These are phyloP conservation scores for Gisinianus flammeolus DNA, from an alignment of 2,888 invertebrate species.

Conservation along the genomic window DNA sequence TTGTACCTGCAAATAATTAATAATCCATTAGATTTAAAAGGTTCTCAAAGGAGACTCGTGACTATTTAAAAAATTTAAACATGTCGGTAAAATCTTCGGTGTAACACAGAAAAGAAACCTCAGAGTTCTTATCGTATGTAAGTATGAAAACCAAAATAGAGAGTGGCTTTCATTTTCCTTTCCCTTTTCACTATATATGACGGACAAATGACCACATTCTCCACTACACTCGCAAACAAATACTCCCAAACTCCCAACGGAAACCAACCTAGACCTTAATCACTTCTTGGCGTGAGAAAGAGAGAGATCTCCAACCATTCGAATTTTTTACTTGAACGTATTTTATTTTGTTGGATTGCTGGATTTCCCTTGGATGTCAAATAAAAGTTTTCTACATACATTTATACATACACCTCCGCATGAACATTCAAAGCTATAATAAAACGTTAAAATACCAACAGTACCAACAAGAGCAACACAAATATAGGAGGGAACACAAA, in stretches of 20 bases:
- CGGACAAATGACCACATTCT: background rate
- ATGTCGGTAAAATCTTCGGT: too few species aligned
- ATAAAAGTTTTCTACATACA: background rate
- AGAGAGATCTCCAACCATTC: background rate
- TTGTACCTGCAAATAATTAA: too few species aligned
- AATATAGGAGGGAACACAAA: too few species aligned
- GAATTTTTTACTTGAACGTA: background rate
- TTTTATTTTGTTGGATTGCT: background rate
- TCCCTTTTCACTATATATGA: background rate
- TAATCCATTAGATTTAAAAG: too few species aligned
- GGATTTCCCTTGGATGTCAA: background rate
- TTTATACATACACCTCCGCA: background rate
- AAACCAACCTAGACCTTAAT: conserved; percentile 39
- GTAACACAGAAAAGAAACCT: too few species aligned
- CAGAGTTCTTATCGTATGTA: too few species aligned
- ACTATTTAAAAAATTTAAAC: too few species aligned
- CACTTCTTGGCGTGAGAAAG: conserved; percentile 15
- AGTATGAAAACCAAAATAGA: background rate
- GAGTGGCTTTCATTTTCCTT: too few species aligned
- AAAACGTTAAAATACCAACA: background rate
- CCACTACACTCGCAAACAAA: too few species aligned
- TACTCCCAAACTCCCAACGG: too few species aligned
- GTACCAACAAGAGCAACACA: too few species aligned
- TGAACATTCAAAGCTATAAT: background rate
- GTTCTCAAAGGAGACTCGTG: too few species aligned